Base-by-base conservation (phyloP, 2,888 invertebrate genomes). In the Laothoe populi region DNA sequence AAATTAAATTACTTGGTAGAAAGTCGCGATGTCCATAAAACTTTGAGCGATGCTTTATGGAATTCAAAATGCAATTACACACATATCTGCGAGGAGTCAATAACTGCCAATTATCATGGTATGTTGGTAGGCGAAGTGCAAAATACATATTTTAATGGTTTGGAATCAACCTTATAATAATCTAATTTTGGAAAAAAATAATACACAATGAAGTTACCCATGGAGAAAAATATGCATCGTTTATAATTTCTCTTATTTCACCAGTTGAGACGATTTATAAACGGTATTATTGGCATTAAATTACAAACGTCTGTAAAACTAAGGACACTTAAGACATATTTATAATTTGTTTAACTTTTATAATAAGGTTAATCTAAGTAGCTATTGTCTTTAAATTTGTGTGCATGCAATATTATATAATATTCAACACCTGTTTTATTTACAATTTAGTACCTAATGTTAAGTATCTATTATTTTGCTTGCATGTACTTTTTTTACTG, bases 41-140 rank as follows among this genome's bases (percentile, higher is more conserved):
- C 62, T 35, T 48, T 64, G 59, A 60, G 46, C n/a, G 38, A 23
- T 45, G 24, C 31, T 62, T 62, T 58, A 71, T 65, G 63, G 66
- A 67, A 67, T 66, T 64, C 68, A 67, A 64, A 67, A 66, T 64
- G 66, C 68, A 70, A 71, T 71, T 71, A 69, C 63, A 68, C 62
- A 46, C 53, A 38, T 57, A 64, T 61, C 67, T 60, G 65, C 64
- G 67, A 68, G 63, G 61, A 65, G 38, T 60, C 57, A 61, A 68
- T 69, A 59, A 66, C 60, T 66, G 67, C 57, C 64, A 67, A 70
- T 69, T 68, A 66, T 66, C 64, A 66, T 68, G 42, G 64, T 64
- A 67, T 68, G 69, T 72, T 66, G 65, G 66, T 66, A 58, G 40
- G 62, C 38, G 31, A 46, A 35, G 21, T 57, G 58, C 35, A 57